Percentiles rank a stretch among this genome's conserved stretches.
phyloP scores from a whole-genome alignment of 2,797 vertebrate genomes.

The Halcyon chelicuti region DNA sequence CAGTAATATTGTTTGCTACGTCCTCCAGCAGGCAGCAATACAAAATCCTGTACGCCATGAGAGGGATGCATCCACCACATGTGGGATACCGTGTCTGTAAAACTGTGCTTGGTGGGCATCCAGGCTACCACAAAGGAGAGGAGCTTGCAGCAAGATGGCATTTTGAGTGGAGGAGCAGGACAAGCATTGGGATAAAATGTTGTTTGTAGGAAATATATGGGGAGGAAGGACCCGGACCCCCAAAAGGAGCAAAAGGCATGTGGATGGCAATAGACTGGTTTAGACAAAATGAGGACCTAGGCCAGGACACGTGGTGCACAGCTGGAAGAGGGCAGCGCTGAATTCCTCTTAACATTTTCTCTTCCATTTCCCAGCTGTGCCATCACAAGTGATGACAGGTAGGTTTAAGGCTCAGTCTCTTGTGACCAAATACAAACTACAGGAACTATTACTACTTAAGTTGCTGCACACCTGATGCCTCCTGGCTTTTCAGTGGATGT shows the following conservation, averaged over 20 bases:
- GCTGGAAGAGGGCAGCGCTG: neutral
- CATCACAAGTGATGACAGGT: neutral
- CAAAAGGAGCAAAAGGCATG: neutral
- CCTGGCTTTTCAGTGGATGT: neutral
- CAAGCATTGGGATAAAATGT: neutral
- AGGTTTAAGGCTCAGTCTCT: neutral
- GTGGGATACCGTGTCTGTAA: neutral
- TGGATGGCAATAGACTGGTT: neutral
- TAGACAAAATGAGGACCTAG: neutral
- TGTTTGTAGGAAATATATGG: neutral
- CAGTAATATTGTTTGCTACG: fast-evolving
- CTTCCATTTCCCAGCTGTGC: neutral
- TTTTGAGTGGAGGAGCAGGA: neutral
- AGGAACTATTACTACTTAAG: neutral
- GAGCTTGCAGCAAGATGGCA: fast-evolving
- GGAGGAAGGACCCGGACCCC: neutral
- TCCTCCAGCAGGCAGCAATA: neutral
- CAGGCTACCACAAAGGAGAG: neutral
- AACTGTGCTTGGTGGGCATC: neutral
- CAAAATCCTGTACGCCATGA: neutral
- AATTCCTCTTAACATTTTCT: neutral
- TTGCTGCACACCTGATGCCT: neutral
- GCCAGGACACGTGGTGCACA: neutral
- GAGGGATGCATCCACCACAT: no score
- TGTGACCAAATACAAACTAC: neutral